These are phyloP conservation scores for Crypturellus undulatus DNA, from an alignment of 2,113 vertebrate genomes.

Conservation along the genomic window DNA sequence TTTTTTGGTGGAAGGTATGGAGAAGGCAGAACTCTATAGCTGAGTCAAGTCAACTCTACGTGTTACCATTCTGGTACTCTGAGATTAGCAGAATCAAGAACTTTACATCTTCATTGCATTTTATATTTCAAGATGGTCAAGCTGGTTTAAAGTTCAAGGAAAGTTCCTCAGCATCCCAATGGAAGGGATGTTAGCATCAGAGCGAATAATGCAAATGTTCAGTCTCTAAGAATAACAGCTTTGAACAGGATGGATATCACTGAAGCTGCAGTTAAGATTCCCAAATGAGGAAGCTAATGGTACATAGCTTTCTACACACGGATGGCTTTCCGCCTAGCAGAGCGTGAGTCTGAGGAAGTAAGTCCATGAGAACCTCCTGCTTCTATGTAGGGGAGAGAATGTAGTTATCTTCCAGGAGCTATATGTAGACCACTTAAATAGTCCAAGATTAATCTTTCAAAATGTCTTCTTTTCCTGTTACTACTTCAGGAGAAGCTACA, in stretches of 20 bases:
- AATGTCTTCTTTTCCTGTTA: not conserved
- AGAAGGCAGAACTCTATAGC: not conserved
- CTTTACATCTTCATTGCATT: not conserved
- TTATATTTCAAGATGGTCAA: not conserved
- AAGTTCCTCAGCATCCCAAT: not conserved
- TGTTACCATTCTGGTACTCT: not conserved
- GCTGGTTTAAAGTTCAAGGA: not conserved
- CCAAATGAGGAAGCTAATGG: not conserved
- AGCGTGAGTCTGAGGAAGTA: not conserved
- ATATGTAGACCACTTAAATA: not conserved
- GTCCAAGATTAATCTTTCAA: not conserved
- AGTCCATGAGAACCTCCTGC: not conserved
- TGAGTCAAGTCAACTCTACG: not conserved
- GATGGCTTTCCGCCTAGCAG: not conserved
- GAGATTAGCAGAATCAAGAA: not conserved
- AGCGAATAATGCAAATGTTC: not conserved
- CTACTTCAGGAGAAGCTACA: not conserved
- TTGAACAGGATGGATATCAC: not conserved
- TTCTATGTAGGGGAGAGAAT: not conserved
- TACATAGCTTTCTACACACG: not conserved
- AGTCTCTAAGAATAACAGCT: not conserved
- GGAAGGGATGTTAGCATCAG: not conserved
- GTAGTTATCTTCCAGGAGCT: not conserved
- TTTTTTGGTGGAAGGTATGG: not conserved
- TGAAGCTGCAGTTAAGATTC: not conserved